Conservation (phyloP, 1,140 invertebrate genomes). For the Trachelipus rathkii region DNA sequence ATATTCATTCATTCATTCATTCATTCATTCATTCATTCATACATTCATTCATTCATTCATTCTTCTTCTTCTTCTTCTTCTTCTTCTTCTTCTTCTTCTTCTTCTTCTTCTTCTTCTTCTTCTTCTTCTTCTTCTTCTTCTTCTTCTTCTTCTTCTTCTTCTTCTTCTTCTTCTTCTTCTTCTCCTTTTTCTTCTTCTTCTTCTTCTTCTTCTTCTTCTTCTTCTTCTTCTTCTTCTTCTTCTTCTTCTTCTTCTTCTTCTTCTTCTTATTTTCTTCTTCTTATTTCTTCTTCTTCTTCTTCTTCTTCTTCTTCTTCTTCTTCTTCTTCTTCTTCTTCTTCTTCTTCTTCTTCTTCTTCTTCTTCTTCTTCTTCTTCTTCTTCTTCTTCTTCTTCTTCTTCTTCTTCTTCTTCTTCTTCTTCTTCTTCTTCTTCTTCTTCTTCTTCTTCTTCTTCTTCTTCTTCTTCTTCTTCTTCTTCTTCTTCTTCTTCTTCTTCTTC, state of each 20-base stretch:
- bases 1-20: no score
- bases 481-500: constrained; percentile 9
- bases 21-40: no score
- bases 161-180: constrained; percentile 4
- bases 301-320: not conserved
- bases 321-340: not conserved
- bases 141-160: constrained; percentile 10
- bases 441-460: constrained; percentile 2
- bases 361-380: not conserved
- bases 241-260: not conserved
- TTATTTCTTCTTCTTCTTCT: no score
- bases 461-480: not conserved
- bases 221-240: constrained; percentile 10
- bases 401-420: not conserved
- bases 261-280: no score
- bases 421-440: not conserved
- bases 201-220: constrained; percentile 10
- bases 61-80: constrained; percentile 3
- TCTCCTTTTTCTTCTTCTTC: constrained; percentile 10
- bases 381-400: not conserved
- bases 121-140: constrained; percentile 10
- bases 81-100: constrained; percentile 4
- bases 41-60: not conserved
- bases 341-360: not conserved
- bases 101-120: constrained; percentile 10